Conservation (phyloP, 2,113 vertebrate genomes). For the Bombycilla garrulus region DNA sequence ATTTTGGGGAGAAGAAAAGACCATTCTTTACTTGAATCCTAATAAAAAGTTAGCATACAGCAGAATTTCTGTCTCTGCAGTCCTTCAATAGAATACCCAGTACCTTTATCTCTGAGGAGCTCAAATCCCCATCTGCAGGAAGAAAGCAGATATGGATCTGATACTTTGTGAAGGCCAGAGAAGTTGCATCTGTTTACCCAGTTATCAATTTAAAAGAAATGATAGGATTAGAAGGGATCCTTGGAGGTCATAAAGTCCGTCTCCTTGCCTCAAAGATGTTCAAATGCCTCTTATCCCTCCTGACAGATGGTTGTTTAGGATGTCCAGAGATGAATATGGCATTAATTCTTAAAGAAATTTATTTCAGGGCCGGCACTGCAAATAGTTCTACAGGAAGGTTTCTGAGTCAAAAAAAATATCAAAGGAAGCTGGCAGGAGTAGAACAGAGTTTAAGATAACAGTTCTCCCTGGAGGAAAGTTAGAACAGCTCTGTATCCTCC, state of each 20-base stretch:
- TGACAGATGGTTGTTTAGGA: neutral
- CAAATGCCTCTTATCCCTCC: neutral
- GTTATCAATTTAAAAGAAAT: neutral
- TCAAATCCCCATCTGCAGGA: neutral
- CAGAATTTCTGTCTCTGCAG: neutral
- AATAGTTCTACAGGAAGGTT: neutral
- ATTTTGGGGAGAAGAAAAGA: neutral
- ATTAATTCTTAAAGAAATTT: neutral
- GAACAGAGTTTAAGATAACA: neutral
- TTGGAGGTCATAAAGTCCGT: neutral
- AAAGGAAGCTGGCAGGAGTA: neutral
- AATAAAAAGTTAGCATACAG: neutral
- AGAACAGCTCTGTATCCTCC: neutral
- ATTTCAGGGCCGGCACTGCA: neutral
- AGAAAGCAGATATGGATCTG: neutral
- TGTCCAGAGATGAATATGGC: neutral
- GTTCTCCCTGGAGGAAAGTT: neutral
- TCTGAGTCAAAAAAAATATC: neutral
- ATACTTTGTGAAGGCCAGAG: neutral
- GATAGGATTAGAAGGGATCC: neutral
- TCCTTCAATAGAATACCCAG: neutral
- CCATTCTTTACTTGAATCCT: neutral
- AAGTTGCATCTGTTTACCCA: neutral
- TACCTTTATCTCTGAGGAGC: neutral
- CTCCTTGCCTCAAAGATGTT: neutral